Base-by-base conservation (phyloP, 2,888 invertebrate genomes). In the Coecobrya sp. region DNA sequence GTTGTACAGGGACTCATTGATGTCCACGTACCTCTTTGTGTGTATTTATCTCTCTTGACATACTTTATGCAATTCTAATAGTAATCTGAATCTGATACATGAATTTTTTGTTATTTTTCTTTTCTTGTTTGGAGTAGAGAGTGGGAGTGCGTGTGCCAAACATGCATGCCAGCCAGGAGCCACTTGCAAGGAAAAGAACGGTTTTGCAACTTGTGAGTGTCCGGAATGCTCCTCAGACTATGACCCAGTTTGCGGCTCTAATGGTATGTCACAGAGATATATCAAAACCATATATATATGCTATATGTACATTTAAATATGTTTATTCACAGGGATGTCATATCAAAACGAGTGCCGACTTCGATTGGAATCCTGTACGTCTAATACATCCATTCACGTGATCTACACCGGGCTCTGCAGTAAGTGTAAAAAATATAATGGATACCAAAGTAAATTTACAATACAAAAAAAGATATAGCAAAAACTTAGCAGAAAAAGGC, bases 301-400 rank as follows among this genome's bases (percentile, higher is more conserved):
- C n/a, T n/a, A n/a, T n/a, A n/a, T n/a, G n/a, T n/a, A n/a, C n/a
- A n/a, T n/a, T n/a, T n/a, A n/a, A n/a, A n/a, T n/a, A n/a, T 36
- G 36, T 36, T 36, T 36, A 4, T 36, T 36, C 7, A 36, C 36
- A 36, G 36, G 89, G 76, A 91, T 98, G 95, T 97, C 97, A 89
- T 98, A 97, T 96, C 97, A 97, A 94, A 98, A 98, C 96, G 97
- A 97, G 95, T 98, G 98, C 96, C 97, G 97, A 96, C 97, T 98
- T 95, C 97, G 97, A 95, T 96, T 97, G 90, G 97, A 98, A 95
- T 97, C 98, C 19, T 98, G 98, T 96, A 97, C 97, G 93, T 97
- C 97, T 95, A 96, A 97, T 85, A 96, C 97, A 27, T 97, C 97
- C 95, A 97, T 98, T 95, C 96, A 96, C 94, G 97, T 98, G 88